A percentile compares a stretch with the other conserved stretches of the same genome.
Conservation (phyloP, 2,113 vertebrate genomes). For the Python bivittatus region DNA sequence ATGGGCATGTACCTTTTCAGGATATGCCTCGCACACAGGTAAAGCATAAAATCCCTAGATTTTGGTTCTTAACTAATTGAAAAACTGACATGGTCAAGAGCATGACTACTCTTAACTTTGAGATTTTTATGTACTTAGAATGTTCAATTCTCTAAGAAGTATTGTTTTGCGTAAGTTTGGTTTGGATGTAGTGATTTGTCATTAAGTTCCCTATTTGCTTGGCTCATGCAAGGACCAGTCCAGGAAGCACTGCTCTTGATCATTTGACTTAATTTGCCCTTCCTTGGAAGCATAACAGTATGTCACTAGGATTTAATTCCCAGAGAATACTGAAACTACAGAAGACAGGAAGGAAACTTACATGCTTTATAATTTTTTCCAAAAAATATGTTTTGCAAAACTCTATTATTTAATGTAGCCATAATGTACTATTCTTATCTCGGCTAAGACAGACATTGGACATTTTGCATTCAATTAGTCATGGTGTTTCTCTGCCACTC, state of each 20-base stretch:
- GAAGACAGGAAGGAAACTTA: background rate
- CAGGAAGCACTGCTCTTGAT: background rate
- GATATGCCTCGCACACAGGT: conserved; percentile 96
- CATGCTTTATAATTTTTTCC: no score
- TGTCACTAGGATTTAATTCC: background rate
- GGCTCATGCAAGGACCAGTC: background rate
- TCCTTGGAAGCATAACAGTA: background rate
- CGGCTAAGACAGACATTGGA: background rate
- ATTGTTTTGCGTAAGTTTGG: background rate
- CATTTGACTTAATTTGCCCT: background rate
- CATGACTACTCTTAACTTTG: background rate
- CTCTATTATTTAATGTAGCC: background rate
- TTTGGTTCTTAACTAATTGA: background rate
- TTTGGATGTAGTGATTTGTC: background rate
- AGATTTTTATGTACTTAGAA: background rate
- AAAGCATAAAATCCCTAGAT: conserved; percentile 38
- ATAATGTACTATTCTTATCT: background rate
- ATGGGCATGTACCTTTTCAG: conserved; percentile 92
- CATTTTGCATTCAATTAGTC: background rate
- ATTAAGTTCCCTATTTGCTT: background rate
- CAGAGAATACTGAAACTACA: background rate
- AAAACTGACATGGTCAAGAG: background rate
- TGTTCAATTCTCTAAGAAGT: background rate
- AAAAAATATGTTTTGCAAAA: background rate
- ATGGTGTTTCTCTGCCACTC: background rate